Conservation (phyloP, 2,888 invertebrate species). For the Lepidonotus clava region DNA sequence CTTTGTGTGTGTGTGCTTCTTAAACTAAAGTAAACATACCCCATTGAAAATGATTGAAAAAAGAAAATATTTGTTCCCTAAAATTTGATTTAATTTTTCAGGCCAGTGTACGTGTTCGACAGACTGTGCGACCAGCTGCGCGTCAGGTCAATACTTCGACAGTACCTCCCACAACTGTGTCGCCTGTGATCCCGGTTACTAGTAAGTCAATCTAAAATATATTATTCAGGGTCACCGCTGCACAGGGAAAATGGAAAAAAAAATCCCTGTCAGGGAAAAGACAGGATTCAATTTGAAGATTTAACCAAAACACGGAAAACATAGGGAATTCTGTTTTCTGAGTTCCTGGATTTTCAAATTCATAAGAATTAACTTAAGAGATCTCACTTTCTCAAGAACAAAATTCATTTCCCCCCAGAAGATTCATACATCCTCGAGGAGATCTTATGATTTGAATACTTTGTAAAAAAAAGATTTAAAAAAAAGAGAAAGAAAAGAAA, state of each 20-base stretch:
- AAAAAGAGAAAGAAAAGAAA: no score
- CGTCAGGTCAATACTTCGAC: conserved; percentile 63
- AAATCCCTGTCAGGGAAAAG: no score
- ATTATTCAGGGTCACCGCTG: no score
- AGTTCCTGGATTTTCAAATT: no score
- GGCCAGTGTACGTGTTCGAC: conserved; percentile 63
- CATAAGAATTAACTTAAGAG: no score
- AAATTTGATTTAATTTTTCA: conserved; percentile 37
- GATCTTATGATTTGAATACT: no score
- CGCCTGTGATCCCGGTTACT: conserved; percentile 64
- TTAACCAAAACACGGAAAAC: not conserved
- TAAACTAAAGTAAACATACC: not conserved
- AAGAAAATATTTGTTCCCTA: not conserved
- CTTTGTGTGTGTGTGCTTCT: not conserved
- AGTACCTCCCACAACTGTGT: conserved; percentile 57
- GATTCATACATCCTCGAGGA: no score
- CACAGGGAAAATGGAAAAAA: no score
- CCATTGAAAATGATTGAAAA: not conserved
- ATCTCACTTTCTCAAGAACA: no score
- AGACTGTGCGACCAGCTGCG: conserved; percentile 63
- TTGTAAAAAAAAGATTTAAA: no score
- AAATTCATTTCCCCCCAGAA: no score
- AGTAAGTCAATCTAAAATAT: conserved; percentile 58
- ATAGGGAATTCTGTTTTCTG: not conserved
- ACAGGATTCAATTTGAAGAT: no score